Evolutionary conservation across 2,113 vertebrate genomes (phyloP), one percentile per base, ranked within the genome.

Genomic region (Pogonocichla stellata): DNA sequence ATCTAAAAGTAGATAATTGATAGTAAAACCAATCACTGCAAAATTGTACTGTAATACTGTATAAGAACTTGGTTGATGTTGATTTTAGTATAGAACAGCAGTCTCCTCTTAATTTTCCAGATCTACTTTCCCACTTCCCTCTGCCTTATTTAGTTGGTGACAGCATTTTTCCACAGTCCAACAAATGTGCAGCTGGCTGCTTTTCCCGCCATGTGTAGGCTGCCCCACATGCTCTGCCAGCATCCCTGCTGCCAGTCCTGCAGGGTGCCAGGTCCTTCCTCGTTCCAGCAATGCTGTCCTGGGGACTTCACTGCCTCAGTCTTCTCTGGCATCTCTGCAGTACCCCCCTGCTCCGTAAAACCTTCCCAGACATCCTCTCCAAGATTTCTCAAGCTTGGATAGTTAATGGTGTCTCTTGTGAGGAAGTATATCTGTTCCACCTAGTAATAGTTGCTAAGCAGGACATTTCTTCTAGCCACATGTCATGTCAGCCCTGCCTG

Each of bases 391-490:
- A 58, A 42, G 54, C 78, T 74, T 66, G 64, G 58, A 43, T 36
- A 40, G 70, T 90, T 93, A 33, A 24, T 1, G 17, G 24, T 62
- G 71, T 93, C 77, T 95, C 85, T 87, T 82, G 74, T 91, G 73
- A 92, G 90, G 84, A 95, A 96, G 81, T 91, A 13, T 91, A 58
- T 87, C 58, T 95, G 81, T 95, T 94, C 94, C 94, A 77, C 95
- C 95, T 82, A 94, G 96, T 80, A 82, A 90, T 95, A 91, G 91
- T 96, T 95, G 94, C 94, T 96, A 95, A 70, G 93, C 62, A 61
- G 87, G 60, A 88, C 73, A 4, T 74, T 80, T 70, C 50, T 95
- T 89, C 28, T 22, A 45, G 57, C 65, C 69, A 33, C 77, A 79
- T 65, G 58, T 73, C 45, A 40, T 72, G 71, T 77, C 38, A 86